Percentiles rank a stretch among this genome's conserved stretches.
phyloP scores from a whole-genome alignment of 2,888 invertebrate genomes.

The Cephus pygmeus region DNA sequence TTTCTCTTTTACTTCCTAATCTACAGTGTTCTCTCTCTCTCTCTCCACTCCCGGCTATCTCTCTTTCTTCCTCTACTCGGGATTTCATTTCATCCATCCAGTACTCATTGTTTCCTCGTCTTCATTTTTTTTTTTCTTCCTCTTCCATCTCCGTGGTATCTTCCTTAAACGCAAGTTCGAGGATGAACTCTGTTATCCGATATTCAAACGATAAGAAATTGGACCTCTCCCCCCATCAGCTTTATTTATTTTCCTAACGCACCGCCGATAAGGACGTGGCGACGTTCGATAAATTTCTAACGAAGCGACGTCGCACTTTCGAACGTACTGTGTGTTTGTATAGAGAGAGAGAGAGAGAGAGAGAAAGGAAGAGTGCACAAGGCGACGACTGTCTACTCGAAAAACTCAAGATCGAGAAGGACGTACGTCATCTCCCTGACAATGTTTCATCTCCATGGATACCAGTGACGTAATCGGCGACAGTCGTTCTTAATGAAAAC shows the following conservation, averaged over 20 bases:
- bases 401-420: background rate
- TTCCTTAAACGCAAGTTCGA: background rate
- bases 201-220: slow-evolving; percentile 38
- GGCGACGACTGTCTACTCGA: background rate
- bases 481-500: background rate
- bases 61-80: background rate
- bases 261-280: background rate
- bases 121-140: background rate
- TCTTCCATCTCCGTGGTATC: background rate
- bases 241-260: background rate
- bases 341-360: too few relatives aligned
- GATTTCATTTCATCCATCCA: background rate
- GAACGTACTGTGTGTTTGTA: too few relatives aligned
- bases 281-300: slow-evolving; percentile 4
- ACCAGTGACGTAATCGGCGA: background rate
- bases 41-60: background rate
- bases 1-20: slow-evolving; percentile 15
- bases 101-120: background rate
- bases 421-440: background rate
- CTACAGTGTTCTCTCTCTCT: background rate
- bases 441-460: background rate
- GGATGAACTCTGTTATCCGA: background rate
- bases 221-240: slow-evolving; percentile 28
- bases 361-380: background rate
- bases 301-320: background rate